phyloP scores from a whole-genome alignment of 2,797 vertebrate genomes.

The Xenentodon cancila region DNA sequence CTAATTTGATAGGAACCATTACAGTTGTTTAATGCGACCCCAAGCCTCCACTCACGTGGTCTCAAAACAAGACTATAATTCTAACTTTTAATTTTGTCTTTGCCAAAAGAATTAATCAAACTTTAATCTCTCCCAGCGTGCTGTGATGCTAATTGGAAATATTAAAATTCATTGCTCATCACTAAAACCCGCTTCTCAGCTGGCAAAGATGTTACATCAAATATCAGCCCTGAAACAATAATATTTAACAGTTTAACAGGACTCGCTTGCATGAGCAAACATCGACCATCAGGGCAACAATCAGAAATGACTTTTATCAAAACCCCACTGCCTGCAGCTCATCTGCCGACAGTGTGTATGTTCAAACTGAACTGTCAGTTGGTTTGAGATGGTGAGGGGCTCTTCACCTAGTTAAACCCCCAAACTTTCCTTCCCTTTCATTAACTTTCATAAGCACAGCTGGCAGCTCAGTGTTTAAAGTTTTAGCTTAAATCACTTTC shows the following conservation, averaged over 20 bases:
- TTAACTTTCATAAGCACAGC: conserved; percentile 1
- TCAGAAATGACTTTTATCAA: conserved; percentile 25
- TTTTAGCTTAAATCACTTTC: conserved; percentile 18
- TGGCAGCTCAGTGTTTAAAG: background rate
- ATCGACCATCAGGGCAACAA: conserved; percentile 3
- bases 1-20: background rate
- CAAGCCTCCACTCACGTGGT: background rate
- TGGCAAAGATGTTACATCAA: conserved; percentile 10
- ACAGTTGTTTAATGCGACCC: conserved; percentile 1
- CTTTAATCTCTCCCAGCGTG: conserved; percentile 23
- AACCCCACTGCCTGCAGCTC: conserved; percentile 14
- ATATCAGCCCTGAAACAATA: conserved; percentile 21
- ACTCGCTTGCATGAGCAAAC: conserved; percentile 16
- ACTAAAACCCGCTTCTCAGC: conserved; percentile 16
- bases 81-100: conserved; percentile 20
- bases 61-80: conserved; percentile 20
- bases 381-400: conserved; percentile 8
- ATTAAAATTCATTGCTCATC: conserved; percentile 28
- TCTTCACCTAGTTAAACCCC: background rate
- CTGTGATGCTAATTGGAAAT: conserved; percentile 25
- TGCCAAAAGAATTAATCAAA: conserved; percentile 3
- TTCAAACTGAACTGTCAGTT: conserved; percentile 25
- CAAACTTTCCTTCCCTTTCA: background rate
- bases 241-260: conserved; percentile 46
- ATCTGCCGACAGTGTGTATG: conserved; percentile 11